phyloP scores from a whole-genome alignment of 2,113 vertebrate species.

The Silurus asotus region DNA sequence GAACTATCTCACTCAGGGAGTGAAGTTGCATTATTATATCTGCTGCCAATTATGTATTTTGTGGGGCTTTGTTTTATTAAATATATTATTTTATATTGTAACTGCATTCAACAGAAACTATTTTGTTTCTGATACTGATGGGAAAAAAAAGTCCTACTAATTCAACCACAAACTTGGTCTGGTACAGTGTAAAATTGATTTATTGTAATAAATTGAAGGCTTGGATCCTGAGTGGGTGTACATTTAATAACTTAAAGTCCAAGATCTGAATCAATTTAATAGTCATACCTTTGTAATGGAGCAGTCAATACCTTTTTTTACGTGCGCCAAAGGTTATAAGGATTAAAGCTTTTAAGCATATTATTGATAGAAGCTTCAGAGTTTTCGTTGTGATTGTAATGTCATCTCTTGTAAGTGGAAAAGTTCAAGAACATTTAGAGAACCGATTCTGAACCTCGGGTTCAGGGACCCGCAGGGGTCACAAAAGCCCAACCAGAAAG shows the following conservation, averaged over 20 bases:
- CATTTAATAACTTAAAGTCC: neutral
- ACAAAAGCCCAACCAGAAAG: neutral
- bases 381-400: neutral
- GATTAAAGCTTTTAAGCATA: neutral
- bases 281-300: neutral
- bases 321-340: conserved; percentile 5
- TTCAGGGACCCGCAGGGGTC: neutral
- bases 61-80: neutral
- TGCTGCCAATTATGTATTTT: neutral
- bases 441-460: neutral
- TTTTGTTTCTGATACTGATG: neutral
- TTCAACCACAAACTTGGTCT: neutral
- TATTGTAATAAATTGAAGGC: neutral
- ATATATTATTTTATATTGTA: neutral
- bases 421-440: neutral
- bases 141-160: neutral
- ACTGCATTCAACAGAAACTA: neutral
- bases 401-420: neutral
- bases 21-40: conserved; percentile 14
- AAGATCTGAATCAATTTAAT: neutral
- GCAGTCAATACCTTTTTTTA: neutral
- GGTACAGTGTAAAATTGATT: neutral
- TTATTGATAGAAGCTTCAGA: neutral
- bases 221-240: neutral
- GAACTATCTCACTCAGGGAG: conserved; percentile 7